Base-by-base conservation (phyloP, 1,140 invertebrate genomes). In the Pseudoatta argentina region DNA sequence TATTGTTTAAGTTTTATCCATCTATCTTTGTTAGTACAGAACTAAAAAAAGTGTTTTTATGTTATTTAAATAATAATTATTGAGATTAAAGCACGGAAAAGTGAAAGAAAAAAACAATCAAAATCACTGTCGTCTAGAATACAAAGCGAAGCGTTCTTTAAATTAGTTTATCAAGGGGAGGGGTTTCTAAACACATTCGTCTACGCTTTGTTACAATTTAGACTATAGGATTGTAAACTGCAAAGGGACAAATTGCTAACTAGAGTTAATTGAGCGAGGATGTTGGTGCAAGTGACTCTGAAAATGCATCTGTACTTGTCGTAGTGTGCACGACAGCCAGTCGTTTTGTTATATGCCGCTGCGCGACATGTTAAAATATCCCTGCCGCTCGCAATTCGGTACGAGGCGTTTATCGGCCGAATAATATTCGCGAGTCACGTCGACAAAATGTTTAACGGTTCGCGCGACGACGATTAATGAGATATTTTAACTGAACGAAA, bases 371-470 rank as follows among this genome's bases (percentile, higher is more conserved):
- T 73, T 73, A 75, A 83, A 83, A 83, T 61, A 83, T 83, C 55
- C 69, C 24, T 57, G 69, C 69, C 44, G 66, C 59, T 89, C 39
- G 64, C 48, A 61, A 90, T 87, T 90, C 79, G 44, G 61, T 21
- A n/a, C 27, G 66, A 39, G 51, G 69, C 79, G 69, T 78, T 90
- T 85, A 76, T 78, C 57, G 79, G 63, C 24, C 24, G 88, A 75
- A 87, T 79, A 85, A 71, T 73, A 55, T 69, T 69, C 21, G 24
- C 59, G 53, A 86, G 59, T 78, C 63, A 83, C 67, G 81, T 69
- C 69, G 86, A 78, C 79, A 86, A 91, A 91, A 90, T 91, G 88
- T 91, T 91, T 91, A 86, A 90, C 89, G 89, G 86, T 44, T 86
- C 72, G 81, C 77, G 79, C 87, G 89, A 88, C 89, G 85, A 71